These are phyloP conservation scores for Malurus leucopterus DNA, from an alignment of 2,797 vertebrate species.

Conservation along the genomic window DNA sequence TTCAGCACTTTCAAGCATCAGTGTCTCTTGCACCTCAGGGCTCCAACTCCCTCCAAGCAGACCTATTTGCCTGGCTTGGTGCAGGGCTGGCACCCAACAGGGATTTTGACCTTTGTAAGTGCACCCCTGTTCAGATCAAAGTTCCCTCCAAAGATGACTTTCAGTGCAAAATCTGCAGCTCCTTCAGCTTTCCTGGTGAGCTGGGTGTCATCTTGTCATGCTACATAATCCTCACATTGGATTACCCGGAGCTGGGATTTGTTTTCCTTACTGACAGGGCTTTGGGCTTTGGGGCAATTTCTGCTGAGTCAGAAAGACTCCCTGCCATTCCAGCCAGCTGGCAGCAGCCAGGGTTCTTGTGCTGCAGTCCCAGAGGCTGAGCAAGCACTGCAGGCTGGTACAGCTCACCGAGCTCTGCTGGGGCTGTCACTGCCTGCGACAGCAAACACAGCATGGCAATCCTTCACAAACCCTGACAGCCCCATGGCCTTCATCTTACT, in stretches of 20 bases:
- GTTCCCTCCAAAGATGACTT: background rate
- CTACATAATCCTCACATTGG: background rate
- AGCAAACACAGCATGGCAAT: accelerated
- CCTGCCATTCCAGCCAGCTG: background rate
- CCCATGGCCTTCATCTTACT: background rate
- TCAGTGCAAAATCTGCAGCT: background rate
- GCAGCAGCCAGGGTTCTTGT: background rate
- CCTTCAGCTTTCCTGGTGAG: background rate
- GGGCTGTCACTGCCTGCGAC: background rate
- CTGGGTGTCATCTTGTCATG: background rate
- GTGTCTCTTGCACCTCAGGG: background rate
- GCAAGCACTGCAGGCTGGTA: background rate
- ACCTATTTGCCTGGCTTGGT: background rate
- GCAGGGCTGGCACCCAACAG: background rate
- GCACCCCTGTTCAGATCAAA: accelerated
- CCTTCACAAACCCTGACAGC: background rate
- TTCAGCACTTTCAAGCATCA: background rate
- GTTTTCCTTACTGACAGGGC: background rate
- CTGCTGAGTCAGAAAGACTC: background rate
- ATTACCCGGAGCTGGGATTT: background rate
- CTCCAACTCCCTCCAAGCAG: accelerated
- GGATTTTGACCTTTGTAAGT: background rate
- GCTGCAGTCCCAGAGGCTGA: background rate
- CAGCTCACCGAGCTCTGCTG: background rate
- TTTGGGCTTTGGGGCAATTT: background rate